phyloP scores from a whole-genome alignment of 1,140 invertebrate genomes.

The Augochlora pura region DNA sequence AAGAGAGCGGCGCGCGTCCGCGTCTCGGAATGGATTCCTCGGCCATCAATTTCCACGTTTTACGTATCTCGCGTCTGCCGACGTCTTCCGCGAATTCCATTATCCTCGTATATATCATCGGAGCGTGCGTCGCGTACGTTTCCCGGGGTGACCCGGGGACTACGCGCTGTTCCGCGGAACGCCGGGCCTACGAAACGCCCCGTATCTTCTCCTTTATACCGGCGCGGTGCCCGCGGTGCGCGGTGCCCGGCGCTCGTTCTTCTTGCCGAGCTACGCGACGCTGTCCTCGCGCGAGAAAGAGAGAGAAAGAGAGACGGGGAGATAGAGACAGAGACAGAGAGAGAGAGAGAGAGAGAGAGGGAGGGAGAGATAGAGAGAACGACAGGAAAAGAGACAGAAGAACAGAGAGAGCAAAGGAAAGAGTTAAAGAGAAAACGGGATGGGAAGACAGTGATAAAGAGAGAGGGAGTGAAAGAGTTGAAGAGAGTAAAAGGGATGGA shows the following conservation, averaged over 20 bases:
- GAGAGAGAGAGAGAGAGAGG: no score
- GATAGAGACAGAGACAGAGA: no score
- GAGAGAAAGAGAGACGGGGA: no score
- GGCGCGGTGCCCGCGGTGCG: not conserved
- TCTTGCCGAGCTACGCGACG: not conserved
- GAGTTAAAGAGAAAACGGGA: no score
- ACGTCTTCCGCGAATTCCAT: slow-evolving; percentile 23
- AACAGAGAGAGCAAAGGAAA: no score
- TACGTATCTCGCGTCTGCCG: not conserved
- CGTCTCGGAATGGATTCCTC: slow-evolving; percentile 1
- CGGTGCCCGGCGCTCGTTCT: slow-evolving; percentile 2
- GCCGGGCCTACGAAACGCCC: not conserved
- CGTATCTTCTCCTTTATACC: not conserved
- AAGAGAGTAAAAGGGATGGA: no score
- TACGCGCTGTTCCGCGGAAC: not conserved
- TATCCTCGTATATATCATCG: slow-evolving; percentile 8
- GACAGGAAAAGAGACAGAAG: no score
- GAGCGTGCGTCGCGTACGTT: slow-evolving; percentile 2
- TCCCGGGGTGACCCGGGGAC: slow-evolving; percentile 12
- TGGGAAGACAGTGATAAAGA: no score
- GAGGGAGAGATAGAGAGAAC: no score
- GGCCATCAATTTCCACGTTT: slow-evolving; percentile 1
- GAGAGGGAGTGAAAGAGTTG: no score
- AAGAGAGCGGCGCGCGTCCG: slow-evolving; percentile 7
- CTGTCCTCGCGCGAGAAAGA: no score